Evolutionary conservation across 2,888 invertebrate species (phyloP), one percentile per base, ranked within the genome.

Genomic region (Choristoneura rosaceana): DNA sequence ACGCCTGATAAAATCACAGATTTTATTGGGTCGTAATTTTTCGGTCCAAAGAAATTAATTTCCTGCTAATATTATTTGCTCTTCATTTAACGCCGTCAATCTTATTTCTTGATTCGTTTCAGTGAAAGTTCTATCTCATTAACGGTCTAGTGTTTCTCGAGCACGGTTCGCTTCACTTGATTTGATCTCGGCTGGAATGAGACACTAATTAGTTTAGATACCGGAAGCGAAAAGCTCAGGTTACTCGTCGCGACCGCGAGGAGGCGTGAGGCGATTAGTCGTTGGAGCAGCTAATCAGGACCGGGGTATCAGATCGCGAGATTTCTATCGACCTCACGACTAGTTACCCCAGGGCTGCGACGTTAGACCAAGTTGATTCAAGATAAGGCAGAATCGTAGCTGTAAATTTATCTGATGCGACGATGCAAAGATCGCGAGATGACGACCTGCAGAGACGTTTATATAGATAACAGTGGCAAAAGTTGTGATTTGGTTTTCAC

Each of bases 191-290:
- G 61, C 61, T 17, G 25, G 65, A 70, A 61, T 66, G 34, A 55
- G 61, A 55, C 60, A 15, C 71, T 67, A 71, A 71, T 71, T 62
- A 58, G 61, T 47, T 45, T 34, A 55, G 62, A 67, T 71, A 50
- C 65, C 71, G 71, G 71, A 71, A 71, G 71, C 67, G 55, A 58
- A 52, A 15, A 60, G 61, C 66, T 71, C 67, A 67, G 62, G 62
- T 71, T 67, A 47, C 67, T 17, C 45, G 70, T 61, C 33, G 60
- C 52, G 43, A 55, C 43, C 62, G 62, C 62, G 43, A 52, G 43
- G 38, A 34, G 50, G 70, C 70, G 66, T 66, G 66, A 71, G 70
- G 12, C 70, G 60, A 61, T 71, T 71, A 62, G 52, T 15, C 52
- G 66, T 25, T 33, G 55, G 58, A 64, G 43, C 69, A 61, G 10